Conservation (phyloP, 1,140 invertebrate genomes). For the Coptotermes formosanus region DNA sequence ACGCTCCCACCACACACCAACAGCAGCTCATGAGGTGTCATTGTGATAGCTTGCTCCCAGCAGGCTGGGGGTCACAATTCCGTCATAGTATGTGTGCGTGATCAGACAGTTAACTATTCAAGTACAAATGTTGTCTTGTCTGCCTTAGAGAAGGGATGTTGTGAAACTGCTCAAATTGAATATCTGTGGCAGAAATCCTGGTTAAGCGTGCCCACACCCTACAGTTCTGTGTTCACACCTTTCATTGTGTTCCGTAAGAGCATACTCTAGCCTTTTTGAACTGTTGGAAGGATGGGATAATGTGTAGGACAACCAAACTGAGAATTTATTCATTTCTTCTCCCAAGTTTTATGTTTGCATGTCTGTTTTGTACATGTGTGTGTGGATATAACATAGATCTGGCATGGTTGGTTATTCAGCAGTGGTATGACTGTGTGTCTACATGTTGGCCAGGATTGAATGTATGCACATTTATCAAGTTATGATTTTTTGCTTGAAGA, state of each 20-base stretch:
- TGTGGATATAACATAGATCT: not conserved
- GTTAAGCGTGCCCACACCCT: not conserved
- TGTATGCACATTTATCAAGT: not conserved
- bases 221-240: not conserved
- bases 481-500: not conserved
- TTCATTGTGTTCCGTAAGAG: not conserved
- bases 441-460: not conserved
- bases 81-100: conserved; percentile 3
- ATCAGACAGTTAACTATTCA: not conserved
- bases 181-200: not conserved
- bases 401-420: not conserved
- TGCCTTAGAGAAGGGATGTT: conserved; percentile 6
- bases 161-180: conserved; percentile 6
- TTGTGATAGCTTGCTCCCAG: not conserved
- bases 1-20: conserved; percentile 22
- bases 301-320: not conserved
- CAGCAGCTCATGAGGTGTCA: conserved; percentile 2
- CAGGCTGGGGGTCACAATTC: not conserved
- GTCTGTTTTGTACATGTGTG: not conserved
- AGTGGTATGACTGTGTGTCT: not conserved
- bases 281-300: not conserved
- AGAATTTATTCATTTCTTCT: not conserved
- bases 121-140: conserved; percentile 7
- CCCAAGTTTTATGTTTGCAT: not conserved
- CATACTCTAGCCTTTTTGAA: not conserved